Evolutionary conservation across 2,888 invertebrate species (phyloP), one percentile per base, ranked within the genome.

Genomic region (Liodrosophila aerea): DNA sequence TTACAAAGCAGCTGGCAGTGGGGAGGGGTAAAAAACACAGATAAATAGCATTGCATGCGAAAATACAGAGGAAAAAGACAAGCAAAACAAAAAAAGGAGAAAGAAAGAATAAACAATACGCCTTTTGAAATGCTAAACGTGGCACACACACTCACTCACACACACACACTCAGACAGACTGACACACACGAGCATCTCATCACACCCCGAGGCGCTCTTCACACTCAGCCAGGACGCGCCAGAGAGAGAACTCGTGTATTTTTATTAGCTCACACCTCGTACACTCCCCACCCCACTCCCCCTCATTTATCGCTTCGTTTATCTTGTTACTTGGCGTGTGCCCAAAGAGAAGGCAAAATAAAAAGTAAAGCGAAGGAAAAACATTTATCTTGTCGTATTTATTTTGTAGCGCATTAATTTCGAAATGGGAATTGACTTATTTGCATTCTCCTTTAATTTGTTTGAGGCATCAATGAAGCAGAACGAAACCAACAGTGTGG

Each of bases 61-160:
- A 81, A 66, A 62, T 47, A 71, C 63, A 51, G 62, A 62, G 58
- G 50, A 63, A 57, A 47, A 49, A 12, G 43, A 46, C 45, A 22
- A 37, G 33, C 27, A 12, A 64, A 57, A 64, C n/a, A n/a, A n/a
- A n/a, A n/a, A n/a, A n/a, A n/a, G n/a, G n/a, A n/a, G n/a, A n/a
- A n/a, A n/a, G n/a, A 43, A 54, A 71, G 60, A 71, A 64, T 64
- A 74, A 74, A 81, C 81, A 81, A 80, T 80, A 77, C 76, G 80
- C 73, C 83, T 81, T 82, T 82, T 82, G 81, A 83, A 82, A 82
- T 82, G 82, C 81, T 82, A 82, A 83, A 82, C 82, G 83, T 68
- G 64, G 37, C 58, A 54, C 52, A 71, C 58, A 65, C 52, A 30
- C 52, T 46, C 52, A 40, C 54, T 47, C 56, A 30, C 56, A 41